Evolutionary conservation across 2,113 vertebrate species (phyloP).

Genomic region (Hemiscyllium ocellatum): DNA sequence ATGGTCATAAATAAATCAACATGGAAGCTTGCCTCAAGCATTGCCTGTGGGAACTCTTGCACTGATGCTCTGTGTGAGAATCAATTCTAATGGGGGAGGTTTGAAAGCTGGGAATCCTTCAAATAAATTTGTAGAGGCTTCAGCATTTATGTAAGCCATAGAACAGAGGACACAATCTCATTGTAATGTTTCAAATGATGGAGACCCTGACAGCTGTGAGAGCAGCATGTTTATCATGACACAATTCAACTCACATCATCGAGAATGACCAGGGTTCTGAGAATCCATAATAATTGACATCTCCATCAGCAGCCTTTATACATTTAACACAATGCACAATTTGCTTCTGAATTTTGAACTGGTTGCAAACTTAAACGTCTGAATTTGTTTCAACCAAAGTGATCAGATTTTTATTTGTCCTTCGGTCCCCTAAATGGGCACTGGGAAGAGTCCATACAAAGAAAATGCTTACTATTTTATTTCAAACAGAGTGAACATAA

Average conservation of each 20-base stretch:
- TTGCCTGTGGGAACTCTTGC: neutral
- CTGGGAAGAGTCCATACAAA: neutral
- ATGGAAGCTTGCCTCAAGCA: neutral
- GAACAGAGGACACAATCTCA: neutral
- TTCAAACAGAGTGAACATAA: neutral
- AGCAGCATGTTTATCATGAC: neutral
- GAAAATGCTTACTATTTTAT: neutral
- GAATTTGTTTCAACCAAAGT: neutral
- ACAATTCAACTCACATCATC: neutral
- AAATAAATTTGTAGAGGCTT: neutral
- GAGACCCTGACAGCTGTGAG: too few relatives aligned
- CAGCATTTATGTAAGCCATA: neutral
- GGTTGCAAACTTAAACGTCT: neutral
- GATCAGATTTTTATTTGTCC: neutral
- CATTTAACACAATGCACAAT: neutral
- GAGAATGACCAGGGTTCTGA: neutral
- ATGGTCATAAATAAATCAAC: constrained; percentile 14
- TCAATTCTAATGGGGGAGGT: neutral
- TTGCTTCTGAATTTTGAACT: neutral
- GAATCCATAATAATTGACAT: neutral
- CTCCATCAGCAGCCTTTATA: neutral
- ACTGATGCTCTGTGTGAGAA: neutral
- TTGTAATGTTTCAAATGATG: neutral
- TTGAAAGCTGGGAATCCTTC: neutral
- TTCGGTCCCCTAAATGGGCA: neutral